Conservation (phyloP, 2,113 vertebrate species). For the Stigmatopora nigra region DNA sequence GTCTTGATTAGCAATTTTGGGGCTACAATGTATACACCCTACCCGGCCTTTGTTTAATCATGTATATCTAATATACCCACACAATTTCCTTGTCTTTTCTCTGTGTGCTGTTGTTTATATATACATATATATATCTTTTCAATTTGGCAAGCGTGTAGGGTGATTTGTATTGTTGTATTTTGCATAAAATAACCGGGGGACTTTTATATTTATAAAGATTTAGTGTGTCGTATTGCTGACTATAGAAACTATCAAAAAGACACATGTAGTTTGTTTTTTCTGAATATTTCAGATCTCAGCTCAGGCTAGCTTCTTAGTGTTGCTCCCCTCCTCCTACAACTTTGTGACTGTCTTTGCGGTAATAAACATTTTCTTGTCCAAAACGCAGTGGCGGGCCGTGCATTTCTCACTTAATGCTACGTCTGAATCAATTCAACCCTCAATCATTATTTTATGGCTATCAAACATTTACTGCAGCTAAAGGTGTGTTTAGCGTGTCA, state of each 20-base stretch:
- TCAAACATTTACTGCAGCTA: no score
- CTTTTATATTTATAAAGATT: slow-evolving; percentile 80
- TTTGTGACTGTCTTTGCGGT: slow-evolving; percentile 79
- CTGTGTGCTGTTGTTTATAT: slow-evolving; percentile 63
- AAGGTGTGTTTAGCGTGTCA: no score
- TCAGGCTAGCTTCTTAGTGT: slow-evolving; percentile 82
- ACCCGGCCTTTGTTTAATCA: slow-evolving; percentile 49
- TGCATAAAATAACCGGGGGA: slow-evolving; percentile 71
- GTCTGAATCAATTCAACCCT: no score
- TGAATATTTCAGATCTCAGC: slow-evolving; percentile 82
- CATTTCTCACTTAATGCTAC: no score
- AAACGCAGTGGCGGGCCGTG: slow-evolving; percentile 7
- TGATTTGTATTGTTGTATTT: slow-evolving; percentile 79
- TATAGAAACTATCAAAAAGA: slow-evolving; percentile 75
- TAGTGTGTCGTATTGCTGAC: slow-evolving; percentile 75
- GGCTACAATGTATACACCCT: slow-evolving; percentile 62
- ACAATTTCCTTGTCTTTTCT: slow-evolving; percentile 61
- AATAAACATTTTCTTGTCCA: slow-evolving; percentile 79
- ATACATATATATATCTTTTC: slow-evolving; percentile 65
- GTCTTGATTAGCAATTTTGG: slow-evolving; percentile 61
- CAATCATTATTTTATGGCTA: no score
- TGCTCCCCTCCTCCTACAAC: slow-evolving; percentile 56
- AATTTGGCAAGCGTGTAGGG: slow-evolving; percentile 70
- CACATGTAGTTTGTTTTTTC: slow-evolving; percentile 81
- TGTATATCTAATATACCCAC: slow-evolving; percentile 73